A percentile compares a stretch with the other conserved stretches of the same genome.
These are phyloP conservation scores for Cybosia mesomella DNA, from an alignment of 2,888 invertebrate genomes.

Conservation along the genomic window DNA sequence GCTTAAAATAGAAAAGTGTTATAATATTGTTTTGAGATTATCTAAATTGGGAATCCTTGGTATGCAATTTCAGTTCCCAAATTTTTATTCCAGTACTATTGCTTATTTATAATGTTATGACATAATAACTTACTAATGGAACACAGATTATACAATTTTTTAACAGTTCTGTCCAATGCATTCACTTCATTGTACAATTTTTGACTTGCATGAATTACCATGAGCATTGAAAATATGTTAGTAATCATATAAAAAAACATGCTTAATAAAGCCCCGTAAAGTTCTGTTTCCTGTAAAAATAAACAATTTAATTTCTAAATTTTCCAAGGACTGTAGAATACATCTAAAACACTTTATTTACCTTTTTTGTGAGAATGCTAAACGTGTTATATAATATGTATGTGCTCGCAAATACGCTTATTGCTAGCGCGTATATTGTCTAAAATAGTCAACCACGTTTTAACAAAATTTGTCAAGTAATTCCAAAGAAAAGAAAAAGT, in stretches of 20 bases:
- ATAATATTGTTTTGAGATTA: too few relatives aligned
- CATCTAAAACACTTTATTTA: background rate
- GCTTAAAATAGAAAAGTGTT: too few relatives aligned
- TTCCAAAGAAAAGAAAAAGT: background rate
- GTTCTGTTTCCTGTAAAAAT: background rate
- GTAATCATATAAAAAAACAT: background rate
- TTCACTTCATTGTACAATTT: background rate
- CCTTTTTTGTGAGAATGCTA: background rate
- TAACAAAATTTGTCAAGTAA: background rate
- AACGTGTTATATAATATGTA: background rate
- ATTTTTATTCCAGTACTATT: too few relatives aligned
- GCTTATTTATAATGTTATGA: too few relatives aligned
- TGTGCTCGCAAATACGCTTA: background rate
- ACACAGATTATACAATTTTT: background rate
- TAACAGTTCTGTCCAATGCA: background rate
- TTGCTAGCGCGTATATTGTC: background rate
- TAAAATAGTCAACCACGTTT: background rate
- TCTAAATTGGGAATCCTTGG: too few relatives aligned
- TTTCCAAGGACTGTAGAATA: too few relatives aligned
- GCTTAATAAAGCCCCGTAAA: background rate
- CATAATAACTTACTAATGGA: background rate
- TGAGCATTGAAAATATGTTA: background rate
- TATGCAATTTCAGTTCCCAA: too few relatives aligned
- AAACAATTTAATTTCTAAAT: background rate
- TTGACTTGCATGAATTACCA: slow-evolving; percentile 9